A percentile compares a stretch with the other conserved stretches of the same genome.
Evolutionary conservation across 2,888 invertebrate genomes (phyloP).

Genomic region (Asteroscopus sphinx): DNA sequence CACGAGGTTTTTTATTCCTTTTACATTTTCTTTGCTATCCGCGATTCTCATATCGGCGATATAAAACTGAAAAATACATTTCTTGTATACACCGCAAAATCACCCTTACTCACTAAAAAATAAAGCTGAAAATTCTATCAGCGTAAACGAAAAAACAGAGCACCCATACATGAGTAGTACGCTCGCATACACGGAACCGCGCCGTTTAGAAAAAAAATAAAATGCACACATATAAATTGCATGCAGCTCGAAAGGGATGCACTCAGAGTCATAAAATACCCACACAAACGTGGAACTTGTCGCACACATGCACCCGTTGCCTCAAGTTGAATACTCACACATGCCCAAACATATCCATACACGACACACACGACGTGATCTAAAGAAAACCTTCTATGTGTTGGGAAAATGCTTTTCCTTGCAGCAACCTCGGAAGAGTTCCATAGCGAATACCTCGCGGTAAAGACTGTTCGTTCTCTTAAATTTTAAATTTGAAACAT

Average conservation of each 20-base stretch:
- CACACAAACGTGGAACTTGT: constrained; percentile 69
- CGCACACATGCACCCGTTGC: constrained; percentile 62
- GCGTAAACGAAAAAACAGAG: constrained; percentile 75
- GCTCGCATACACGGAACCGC: constrained; percentile 75
- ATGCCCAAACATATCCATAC: constrained; percentile 65
- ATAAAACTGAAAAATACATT: constrained; percentile 90
- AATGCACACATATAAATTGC: constrained; percentile 88
- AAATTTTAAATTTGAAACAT: constrained; percentile 66
- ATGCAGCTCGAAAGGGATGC: constrained; percentile 90
- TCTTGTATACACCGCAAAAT: constrained; percentile 65
- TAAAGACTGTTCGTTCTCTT: constrained; percentile 87
- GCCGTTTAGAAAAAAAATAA: constrained; percentile 88
- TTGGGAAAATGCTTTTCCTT: constrained; percentile 89
- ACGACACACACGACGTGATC: constrained; percentile 74
- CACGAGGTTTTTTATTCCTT: constrained; percentile 86
- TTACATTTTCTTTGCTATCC: constrained; percentile 89
- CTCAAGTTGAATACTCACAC: constrained; percentile 75
- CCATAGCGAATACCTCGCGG: constrained; percentile 90
- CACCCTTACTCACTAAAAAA: constrained; percentile 39
- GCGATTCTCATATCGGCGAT: constrained; percentile 90
- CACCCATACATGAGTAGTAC: constrained; percentile 79
- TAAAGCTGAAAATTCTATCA: constrained; percentile 63
- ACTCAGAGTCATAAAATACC: constrained; percentile 89
- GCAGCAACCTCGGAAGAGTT: constrained; percentile 90
- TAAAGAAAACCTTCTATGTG: constrained; percentile 87